These are phyloP conservation scores for Lipophrys pholis DNA, from an alignment of 2,113 vertebrate genomes.

Conservation along the genomic window DNA sequence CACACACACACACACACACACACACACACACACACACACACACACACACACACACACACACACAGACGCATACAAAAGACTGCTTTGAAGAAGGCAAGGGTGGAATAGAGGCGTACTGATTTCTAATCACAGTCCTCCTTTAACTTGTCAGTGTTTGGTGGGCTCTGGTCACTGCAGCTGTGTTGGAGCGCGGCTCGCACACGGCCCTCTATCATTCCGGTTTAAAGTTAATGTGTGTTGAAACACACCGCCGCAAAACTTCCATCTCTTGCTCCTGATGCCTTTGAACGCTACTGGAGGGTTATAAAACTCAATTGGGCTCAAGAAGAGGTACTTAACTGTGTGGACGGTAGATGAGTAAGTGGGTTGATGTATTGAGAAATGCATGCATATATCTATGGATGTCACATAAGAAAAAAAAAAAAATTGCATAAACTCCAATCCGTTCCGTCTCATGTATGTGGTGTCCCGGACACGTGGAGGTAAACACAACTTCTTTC, in stretches of 20 bases:
- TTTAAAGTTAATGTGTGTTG: constrained; percentile 17
- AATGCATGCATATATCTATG: not conserved
- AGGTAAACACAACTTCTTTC: constrained; percentile 22
- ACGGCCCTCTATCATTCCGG: constrained; percentile 1
- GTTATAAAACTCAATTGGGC: constrained; percentile 1
- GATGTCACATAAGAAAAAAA: not conserved
- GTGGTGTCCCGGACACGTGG: not conserved
- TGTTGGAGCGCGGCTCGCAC: constrained; percentile 22
- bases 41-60: constrained; percentile 1
- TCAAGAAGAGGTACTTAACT: not conserved
- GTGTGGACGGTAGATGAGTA: not conserved
- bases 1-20: constrained; percentile 12
- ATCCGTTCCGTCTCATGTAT: not conserved
- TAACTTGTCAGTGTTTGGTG: constrained; percentile 58
- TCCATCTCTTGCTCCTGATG: too few species aligned
- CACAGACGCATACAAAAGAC: not conserved
- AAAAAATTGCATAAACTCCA: not conserved
- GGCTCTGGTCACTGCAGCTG: constrained; percentile 61
- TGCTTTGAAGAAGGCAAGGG: constrained; percentile 56
- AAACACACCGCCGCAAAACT: constrained; percentile 26
- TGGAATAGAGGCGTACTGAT: constrained; percentile 59
- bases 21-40: constrained; percentile 4
- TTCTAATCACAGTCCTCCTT: constrained; percentile 68
- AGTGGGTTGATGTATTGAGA: not conserved
- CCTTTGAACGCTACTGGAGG: not conserved